phyloP scores from a whole-genome alignment of 2,888 invertebrate genomes.

The Megaustenia siamemsis region DNA sequence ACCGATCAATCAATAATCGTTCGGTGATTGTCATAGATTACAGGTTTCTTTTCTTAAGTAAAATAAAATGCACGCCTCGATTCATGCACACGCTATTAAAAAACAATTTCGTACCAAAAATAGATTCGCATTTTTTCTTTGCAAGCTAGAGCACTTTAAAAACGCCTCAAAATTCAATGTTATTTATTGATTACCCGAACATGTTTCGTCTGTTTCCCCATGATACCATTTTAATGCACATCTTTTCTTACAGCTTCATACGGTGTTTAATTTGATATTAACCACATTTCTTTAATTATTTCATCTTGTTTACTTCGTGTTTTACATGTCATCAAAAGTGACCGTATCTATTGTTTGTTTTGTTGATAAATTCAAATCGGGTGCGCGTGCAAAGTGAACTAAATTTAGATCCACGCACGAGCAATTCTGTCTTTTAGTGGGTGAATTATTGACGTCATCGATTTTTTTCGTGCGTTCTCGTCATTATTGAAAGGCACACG shows the following conservation, averaged over 20 bases:
- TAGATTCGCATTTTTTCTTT: neutral
- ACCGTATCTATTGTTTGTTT: conserved; percentile 2
- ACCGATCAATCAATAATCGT: conserved; percentile 27
- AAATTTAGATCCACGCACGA: conserved; percentile 31
- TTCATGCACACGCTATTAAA: conserved; percentile 24
- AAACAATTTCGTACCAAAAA: conserved; percentile 33
- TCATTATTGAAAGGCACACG: neutral
- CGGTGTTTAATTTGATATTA: no score
- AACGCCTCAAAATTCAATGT: neutral
- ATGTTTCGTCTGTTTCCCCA: no score
- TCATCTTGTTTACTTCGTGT: no score
- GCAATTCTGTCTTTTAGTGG: conserved; percentile 17
- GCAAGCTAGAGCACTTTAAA: neutral
- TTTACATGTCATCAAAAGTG: no score
- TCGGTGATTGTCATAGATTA: conserved; percentile 31
- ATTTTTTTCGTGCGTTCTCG: conserved; percentile 26
- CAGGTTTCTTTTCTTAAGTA: neutral
- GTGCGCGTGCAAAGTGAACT: conserved; percentile 4
- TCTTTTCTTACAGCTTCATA: no score
- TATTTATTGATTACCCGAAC: neutral
- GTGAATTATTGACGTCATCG: conserved; percentile 36
- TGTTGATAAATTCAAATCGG: neutral
- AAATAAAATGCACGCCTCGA: neutral
- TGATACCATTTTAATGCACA: no score
- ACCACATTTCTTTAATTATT: no score